phyloP scores from a whole-genome alignment of 2,888 invertebrate species.

The Drosophila picticornis region DNA sequence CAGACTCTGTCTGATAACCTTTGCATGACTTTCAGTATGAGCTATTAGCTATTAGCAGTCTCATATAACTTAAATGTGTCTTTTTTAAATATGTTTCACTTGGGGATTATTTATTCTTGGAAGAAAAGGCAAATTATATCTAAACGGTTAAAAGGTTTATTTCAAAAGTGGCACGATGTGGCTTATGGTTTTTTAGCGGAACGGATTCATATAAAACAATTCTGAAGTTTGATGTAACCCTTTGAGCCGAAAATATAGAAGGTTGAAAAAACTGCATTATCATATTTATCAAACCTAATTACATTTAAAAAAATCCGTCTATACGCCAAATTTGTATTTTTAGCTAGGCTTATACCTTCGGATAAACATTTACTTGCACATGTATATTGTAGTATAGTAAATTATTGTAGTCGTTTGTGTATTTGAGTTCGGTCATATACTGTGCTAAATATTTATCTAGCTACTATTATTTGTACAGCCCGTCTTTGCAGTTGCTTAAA shows the following conservation, averaged over 20 bases:
- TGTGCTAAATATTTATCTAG: constrained; percentile 6
- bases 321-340: not conserved
- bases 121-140: constrained; percentile 48
- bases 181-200: constrained; percentile 8
- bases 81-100: constrained; percentile 50
- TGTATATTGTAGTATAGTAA: not conserved
- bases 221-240: not conserved
- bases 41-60: constrained; percentile 58
- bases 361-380: not conserved
- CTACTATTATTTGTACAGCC: constrained; percentile 69
- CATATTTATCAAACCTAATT: not conserved
- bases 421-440: not conserved
- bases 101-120: constrained; percentile 61
- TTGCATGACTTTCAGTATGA: constrained; percentile 65
- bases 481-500: constrained; percentile 61
- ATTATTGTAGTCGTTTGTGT: not conserved
- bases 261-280: not conserved
- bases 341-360: not conserved
- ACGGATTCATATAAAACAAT: constrained; percentile 9
- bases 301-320: not conserved
- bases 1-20: constrained; percentile 67
- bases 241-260: not conserved
- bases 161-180: not conserved
- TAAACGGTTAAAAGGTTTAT: constrained; percentile 38
- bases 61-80: constrained; percentile 55